A percentile compares a stretch with the other conserved stretches of the same genome.
phyloP scores from a whole-genome alignment of 1,140 invertebrate genomes.

The Stenopsyche tienmushanensis region DNA sequence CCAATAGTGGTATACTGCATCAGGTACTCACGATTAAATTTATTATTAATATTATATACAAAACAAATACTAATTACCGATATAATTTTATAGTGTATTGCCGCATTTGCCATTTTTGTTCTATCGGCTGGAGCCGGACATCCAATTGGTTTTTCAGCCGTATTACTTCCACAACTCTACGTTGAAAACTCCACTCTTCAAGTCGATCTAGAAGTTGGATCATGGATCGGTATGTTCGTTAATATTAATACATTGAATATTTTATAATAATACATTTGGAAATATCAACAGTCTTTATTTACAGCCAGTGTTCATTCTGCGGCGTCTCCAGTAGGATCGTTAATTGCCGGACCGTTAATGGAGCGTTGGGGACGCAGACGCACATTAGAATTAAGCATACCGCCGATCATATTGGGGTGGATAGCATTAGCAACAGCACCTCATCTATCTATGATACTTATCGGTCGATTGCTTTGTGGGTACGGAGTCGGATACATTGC shows the following conservation, averaged over 20 bases:
- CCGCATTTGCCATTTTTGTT: conserved; percentile 66
- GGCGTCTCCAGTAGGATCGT: conserved; percentile 64
- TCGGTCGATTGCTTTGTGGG: conserved; percentile 67
- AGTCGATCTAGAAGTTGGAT: conserved; percentile 61
- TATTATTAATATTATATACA: background rate
- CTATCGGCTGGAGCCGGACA: conserved; percentile 67
- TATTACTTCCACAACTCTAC: conserved; percentile 63
- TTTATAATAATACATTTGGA: conserved; percentile 5
- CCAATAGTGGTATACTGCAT: conserved; percentile 49
- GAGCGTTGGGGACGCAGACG: conserved; percentile 62
- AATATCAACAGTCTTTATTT: background rate
- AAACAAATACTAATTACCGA: no score
- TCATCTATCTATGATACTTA: conserved; percentile 59
- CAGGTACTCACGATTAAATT: conserved; percentile 44
- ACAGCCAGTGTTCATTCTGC: conserved; percentile 69
- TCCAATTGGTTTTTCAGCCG: conserved; percentile 69
- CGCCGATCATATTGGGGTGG: conserved; percentile 66
- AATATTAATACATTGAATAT: conserved; percentile 22
- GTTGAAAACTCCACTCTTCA: conserved; percentile 53
- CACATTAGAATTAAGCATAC: conserved; percentile 58
- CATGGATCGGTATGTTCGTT: conserved; percentile 63
- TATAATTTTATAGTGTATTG: conserved; percentile 68
- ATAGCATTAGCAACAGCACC: conserved; percentile 60
- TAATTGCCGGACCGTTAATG: conserved; percentile 64
- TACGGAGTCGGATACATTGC: conserved; percentile 69